A percentile compares a stretch with the other conserved stretches of the same genome.
phyloP scores from a whole-genome alignment of 2,888 invertebrate species.

The Melikaiella ostensackeni region DNA sequence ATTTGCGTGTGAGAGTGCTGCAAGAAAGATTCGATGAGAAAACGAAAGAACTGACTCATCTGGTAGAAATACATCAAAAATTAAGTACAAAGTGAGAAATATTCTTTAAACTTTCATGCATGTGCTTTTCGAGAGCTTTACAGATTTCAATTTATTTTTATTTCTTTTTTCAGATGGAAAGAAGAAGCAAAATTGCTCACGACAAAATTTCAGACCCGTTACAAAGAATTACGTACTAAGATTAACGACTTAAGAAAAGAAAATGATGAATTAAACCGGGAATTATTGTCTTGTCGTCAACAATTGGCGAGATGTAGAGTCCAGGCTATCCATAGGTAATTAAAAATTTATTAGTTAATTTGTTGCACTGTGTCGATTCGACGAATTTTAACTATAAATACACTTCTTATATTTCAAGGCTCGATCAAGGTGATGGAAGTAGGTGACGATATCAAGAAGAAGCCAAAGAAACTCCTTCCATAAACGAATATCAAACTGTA shows the following conservation, averaged over 20 bases:
- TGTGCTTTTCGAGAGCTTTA: neutral
- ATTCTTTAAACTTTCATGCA: conserved; percentile 29
- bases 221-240: conserved; percentile 80
- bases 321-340: conserved; percentile 61
- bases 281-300: conserved; percentile 66
- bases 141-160: neutral
- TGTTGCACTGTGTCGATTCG: no score
- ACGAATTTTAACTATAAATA: no score
- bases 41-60: conserved; percentile 81
- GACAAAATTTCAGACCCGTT: conserved; percentile 81
- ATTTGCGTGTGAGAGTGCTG: conserved; percentile 54
- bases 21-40: conserved; percentile 72
- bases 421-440: conserved; percentile 58
- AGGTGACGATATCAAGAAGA: conserved; percentile 64
- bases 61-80: conserved; percentile 81
- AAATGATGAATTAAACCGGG: conserved; percentile 74
- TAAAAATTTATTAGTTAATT: conserved; percentile 32
- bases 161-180: conserved; percentile 80
- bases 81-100: conserved; percentile 79
- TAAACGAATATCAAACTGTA: conserved; percentile 39
- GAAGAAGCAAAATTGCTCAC: conserved; percentile 82
- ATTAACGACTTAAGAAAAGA: conserved; percentile 79
- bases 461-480: conserved; percentile 50
- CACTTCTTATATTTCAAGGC: conserved; percentile 55
- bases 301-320: conserved; percentile 62